Base-by-base conservation (phyloP, 2,797 vertebrate genomes). In the Dryobates pubescens region DNA sequence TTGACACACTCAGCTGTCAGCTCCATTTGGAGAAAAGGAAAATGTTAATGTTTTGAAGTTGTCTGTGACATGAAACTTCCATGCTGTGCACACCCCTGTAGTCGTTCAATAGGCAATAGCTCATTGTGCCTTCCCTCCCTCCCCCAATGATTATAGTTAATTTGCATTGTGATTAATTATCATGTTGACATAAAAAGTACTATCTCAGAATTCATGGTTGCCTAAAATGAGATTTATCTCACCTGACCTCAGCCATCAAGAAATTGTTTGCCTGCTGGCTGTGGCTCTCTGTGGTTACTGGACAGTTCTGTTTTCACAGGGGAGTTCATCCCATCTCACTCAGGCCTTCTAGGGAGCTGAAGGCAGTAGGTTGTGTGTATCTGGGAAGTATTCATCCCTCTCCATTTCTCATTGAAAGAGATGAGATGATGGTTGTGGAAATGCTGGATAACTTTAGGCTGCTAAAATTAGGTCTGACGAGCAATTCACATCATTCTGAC, bases 391-490 rank as follows among this genome's bases (percentile, higher is more conserved):
- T 51, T 85, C 93, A 56, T 59, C 69, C 87, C 29, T 62, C 72
- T 59, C 84, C 67, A 3, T 75, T 87, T 51, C 19, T 9, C 51
- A 47, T 36, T 69, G 82, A 65, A 78, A 70, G 87, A 72, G 82
- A 85, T 83, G 86, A 75, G 76, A 61, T 11, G 38, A 30, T 70
- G 67, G 56, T 72, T 20, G 70, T 85, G 92, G 85, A 87, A 95
- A 83, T 41, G 76, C 89, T 93, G 86, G 54, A 89, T 89, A 49
- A 92, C 29, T 80, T 85, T 9, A 86, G 85, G 63, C 84, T 67
- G 91, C 87, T 95, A 95, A 95, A 95, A 95, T 95, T 92, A 91
- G 76, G 20, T 83, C 91, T 93, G 94, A 95, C 68, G 70, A 95
- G 84, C 93, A 82, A 89, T 11, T 92, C 89, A 17, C 93, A 93